Percentiles rank a stretch among this genome's conserved stretches.
Conservation (phyloP, 2,888 invertebrate species). For the Agrotis exclamationis region DNA sequence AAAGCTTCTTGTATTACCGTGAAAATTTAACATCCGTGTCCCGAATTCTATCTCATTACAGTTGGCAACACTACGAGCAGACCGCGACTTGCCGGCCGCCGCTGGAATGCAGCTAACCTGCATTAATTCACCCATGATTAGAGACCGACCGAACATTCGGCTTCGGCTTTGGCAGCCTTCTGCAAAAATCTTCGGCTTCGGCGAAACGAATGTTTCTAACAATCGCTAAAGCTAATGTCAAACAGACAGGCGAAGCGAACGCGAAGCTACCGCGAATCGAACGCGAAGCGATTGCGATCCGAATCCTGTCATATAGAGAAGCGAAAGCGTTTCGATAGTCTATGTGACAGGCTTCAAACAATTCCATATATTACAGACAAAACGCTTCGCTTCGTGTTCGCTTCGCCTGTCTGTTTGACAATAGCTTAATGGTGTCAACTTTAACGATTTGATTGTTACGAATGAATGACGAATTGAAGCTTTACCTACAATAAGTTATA, state of each 20-base stretch:
- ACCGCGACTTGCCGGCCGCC: conserved; percentile 68
- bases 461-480: too few relatives aligned
- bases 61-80: conserved; percentile 53
- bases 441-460: background rate
- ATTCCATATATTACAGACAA: too few relatives aligned
- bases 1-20: conserved; percentile 18
- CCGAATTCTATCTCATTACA: conserved; percentile 47
- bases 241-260: too few relatives aligned
- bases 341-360: too few relatives aligned
- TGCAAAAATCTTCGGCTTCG: background rate
- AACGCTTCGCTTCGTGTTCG: too few relatives aligned
- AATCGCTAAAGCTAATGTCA: background rate
- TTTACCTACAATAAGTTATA: background rate
- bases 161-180: background rate
- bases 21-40: conserved; percentile 37
- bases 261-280: too few relatives aligned
- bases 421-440: too few relatives aligned
- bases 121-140: conserved; percentile 73
- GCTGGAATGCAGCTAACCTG: conserved; percentile 76
- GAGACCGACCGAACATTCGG: background rate
- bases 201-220: background rate
- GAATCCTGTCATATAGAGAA: too few relatives aligned
- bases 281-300: too few relatives aligned
- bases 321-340: too few relatives aligned
- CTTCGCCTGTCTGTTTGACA: too few relatives aligned